These are phyloP conservation scores for Cydia amplana DNA, from an alignment of 1,140 invertebrate species.

Conservation along the genomic window DNA sequence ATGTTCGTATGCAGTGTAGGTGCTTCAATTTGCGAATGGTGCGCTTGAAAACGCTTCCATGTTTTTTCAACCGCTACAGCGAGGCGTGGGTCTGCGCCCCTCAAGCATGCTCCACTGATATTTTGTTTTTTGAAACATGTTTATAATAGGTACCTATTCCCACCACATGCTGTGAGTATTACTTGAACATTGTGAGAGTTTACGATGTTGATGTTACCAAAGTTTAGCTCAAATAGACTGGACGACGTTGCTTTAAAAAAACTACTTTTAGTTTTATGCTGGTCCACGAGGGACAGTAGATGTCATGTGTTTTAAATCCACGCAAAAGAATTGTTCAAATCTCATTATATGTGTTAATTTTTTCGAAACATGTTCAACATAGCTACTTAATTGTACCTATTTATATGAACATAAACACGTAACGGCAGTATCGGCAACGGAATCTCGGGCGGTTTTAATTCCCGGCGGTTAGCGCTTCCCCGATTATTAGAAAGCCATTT, in stretches of 20 bases:
- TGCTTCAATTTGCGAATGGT: slow-evolving; percentile 27
- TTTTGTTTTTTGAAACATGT: slow-evolving; percentile 16
- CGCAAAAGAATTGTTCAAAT: no score
- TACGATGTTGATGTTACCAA: no score
- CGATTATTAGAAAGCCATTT: slow-evolving; percentile 17
- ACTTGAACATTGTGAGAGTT: neutral
- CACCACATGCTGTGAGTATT: neutral
- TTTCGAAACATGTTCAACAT: neutral
- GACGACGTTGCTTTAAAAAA: no score
- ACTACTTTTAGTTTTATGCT: no score
- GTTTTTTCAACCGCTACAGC: slow-evolving; percentile 26
- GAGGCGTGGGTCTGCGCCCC: neutral
- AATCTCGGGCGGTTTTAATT: slow-evolving; percentile 3
- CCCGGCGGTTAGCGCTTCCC: neutral
- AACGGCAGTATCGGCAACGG: neutral
- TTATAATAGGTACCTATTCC: neutral
- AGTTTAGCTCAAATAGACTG: no score
- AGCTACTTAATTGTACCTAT: no score
- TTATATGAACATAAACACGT: neutral
- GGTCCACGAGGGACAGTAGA: no score
- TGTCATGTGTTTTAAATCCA: no score
- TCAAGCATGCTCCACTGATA: slow-evolving; percentile 9
- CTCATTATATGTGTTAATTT: neutral
- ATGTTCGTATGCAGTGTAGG: neutral
- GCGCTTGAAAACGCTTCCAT: slow-evolving; percentile 18